Percentiles rank a stretch among this genome's conserved stretches.
phyloP scores from a whole-genome alignment of 2,888 invertebrate species.

The Acrocyrtus sp. region DNA sequence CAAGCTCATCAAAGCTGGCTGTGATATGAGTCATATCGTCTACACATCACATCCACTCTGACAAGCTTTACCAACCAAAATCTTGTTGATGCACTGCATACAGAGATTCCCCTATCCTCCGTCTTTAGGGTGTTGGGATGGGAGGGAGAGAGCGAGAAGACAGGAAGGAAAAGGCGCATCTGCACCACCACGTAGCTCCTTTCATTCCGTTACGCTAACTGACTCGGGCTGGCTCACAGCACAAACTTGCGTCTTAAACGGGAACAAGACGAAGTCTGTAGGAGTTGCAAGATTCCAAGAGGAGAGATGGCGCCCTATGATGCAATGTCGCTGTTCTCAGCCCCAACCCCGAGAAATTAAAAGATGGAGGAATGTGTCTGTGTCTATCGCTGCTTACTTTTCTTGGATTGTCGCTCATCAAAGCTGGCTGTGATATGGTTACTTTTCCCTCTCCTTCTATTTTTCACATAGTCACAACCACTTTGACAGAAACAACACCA shows the following conservation, averaged over 20 bases:
- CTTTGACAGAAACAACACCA: slow-evolving; percentile 79
- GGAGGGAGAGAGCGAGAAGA: background rate
- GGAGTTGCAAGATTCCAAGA: background rate
- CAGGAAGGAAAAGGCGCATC: background rate
- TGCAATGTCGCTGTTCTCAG: slow-evolving; percentile 5
- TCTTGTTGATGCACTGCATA: background rate
- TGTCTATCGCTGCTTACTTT: background rate
- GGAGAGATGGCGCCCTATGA: background rate
- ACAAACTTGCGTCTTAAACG: no score
- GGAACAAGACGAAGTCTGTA: background rate
- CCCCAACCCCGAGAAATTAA: background rate
- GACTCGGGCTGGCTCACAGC: background rate
- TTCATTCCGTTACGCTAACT: background rate
- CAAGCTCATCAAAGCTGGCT: slow-evolving; percentile 97
- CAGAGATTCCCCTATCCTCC: slow-evolving; percentile 59
- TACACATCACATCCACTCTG: slow-evolving; percentile 91
- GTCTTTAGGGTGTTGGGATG: background rate
- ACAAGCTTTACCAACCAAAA: slow-evolving; percentile 71
- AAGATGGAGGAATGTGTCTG: no score
- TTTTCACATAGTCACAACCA: slow-evolving; percentile 83
- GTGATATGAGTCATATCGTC: slow-evolving; percentile 84
- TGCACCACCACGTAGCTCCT: background rate
- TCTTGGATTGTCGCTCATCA: slow-evolving; percentile 81
- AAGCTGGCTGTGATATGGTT: slow-evolving; percentile 98
- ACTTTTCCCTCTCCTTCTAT: slow-evolving; percentile 64